Conservation (phyloP, 2,797 vertebrate genomes). For the Falco columbarius region DNA sequence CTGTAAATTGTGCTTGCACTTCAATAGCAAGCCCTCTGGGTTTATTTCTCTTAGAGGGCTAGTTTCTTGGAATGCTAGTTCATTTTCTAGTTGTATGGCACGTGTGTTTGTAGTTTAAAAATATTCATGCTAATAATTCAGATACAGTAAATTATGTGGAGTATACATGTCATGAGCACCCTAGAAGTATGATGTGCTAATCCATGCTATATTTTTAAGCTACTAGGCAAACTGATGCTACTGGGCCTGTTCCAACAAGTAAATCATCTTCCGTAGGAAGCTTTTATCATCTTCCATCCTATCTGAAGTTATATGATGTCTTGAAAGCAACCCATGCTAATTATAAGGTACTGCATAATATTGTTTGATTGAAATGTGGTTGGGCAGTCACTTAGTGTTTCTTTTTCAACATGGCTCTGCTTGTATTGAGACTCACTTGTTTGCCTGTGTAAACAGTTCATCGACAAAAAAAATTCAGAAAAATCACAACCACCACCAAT, state of each 20-base stretch:
- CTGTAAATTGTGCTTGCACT: background rate
- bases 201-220: constrained; percentile 58
- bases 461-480: background rate
- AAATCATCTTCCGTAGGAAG: constrained; percentile 92
- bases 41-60: background rate
- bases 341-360: constrained; percentile 86
- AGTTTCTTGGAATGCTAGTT: background rate
- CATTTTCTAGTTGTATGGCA: background rate
- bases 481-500: background rate
- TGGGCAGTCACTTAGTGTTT: background rate
- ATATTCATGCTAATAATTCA: background rate
- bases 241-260: constrained; percentile 82
- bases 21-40: background rate
- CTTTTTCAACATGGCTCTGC: background rate
- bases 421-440: background rate
- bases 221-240: constrained; percentile 85
- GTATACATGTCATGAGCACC: background rate
- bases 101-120: background rate
- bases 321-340: constrained; percentile 97
- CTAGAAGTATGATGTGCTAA: background rate
- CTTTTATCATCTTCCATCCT: constrained; percentile 95
- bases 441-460: background rate
- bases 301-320: constrained; percentile 95
- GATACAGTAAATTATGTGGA: background rate
- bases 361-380: background rate